Percentiles rank a stretch among this genome's conserved stretches.
These are phyloP conservation scores for Drosophila suzukii DNA, from an alignment of 1,140 invertebrate species.

Conservation along the genomic window DNA sequence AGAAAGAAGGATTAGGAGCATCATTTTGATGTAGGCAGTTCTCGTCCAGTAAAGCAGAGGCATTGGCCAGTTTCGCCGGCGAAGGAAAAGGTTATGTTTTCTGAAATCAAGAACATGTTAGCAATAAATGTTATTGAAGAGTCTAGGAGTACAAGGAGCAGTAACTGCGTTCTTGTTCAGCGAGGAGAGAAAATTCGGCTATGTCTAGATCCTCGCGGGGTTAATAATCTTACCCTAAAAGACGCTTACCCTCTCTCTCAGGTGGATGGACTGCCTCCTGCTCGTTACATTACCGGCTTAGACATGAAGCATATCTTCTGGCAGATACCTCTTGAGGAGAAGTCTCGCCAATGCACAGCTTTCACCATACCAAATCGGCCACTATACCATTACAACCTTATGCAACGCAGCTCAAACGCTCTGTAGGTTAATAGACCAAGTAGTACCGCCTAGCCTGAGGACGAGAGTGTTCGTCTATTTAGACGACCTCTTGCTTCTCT, in stretches of 20 bases:
- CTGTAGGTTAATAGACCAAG: slow-evolving; percentile 20
- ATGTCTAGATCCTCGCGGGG: background rate
- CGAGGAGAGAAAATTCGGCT: slow-evolving; percentile 2
- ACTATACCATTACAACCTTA: background rate
- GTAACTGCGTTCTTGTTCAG: slow-evolving; percentile 25
- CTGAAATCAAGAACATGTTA: slow-evolving; percentile 9
- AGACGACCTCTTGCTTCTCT: slow-evolving; percentile 85
- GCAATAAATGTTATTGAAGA: background rate
- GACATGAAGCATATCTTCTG: too few species aligned
- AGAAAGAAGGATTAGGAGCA: slow-evolving; percentile 11
- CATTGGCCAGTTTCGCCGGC: slow-evolving; percentile 30
- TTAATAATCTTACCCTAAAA: too few species aligned
- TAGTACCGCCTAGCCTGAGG: slow-evolving; percentile 18
- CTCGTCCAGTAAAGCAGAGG: slow-evolving; percentile 18
- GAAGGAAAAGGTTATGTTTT: slow-evolving; percentile 13
- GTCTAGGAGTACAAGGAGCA: slow-evolving; percentile 37
- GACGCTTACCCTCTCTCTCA: background rate
- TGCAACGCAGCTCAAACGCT: too few species aligned
- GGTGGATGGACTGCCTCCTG: background rate
- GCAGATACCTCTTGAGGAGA: too few species aligned
- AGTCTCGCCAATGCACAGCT: background rate
- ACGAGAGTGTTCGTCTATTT: slow-evolving; percentile 75
- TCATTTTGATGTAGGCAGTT: slow-evolving; percentile 16
- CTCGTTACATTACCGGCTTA: background rate
- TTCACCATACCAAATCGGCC: background rate